phyloP scores from a whole-genome alignment of 2,113 vertebrate genomes.

The cat (Felis catus) region F.catus_Fca126_mat1.0 CM031416.1:96471001-96471500 shows the following conservation, averaged over 20 bases:
- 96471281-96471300: constrained; percentile 25
- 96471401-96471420: constrained; percentile 11
- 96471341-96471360: constrained; percentile 16
- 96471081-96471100: no score
- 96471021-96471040: no score
- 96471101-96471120: no score
- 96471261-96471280: neutral
- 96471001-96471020: no score
- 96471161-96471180: neutral
- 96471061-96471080: no score
- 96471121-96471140: neutral
- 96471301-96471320: constrained; percentile 11
- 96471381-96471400: constrained; percentile 9
- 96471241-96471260: constrained; percentile 37
- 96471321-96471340: constrained; percentile 12
- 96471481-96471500: neutral
- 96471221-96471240: constrained; percentile 45
- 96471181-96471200: neutral
- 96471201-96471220: neutral
- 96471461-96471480: neutral
- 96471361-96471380: constrained; percentile 27
- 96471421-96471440: neutral
- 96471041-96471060: no score
- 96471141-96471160: constrained; percentile 64
- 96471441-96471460: neutral